Evolutionary conservation across 1,140 invertebrate genomes (phyloP), one percentile per base, ranked within the genome.

Genomic region (Vanessa tameamea): DNA sequence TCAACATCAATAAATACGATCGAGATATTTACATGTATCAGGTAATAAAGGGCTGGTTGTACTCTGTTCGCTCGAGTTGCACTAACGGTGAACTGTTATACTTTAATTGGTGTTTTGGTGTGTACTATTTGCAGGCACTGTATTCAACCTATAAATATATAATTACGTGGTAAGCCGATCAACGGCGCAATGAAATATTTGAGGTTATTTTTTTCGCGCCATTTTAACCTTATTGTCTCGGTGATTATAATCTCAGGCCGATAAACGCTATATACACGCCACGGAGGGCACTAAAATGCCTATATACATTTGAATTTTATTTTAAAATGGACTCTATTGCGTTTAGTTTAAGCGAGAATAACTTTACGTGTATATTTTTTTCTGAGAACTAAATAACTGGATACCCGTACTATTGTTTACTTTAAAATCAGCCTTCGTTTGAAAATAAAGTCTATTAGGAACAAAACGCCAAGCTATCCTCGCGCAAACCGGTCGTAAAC

Each of bases 1-100:
- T 80, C 71, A 87, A 87, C 87, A 84, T 86, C 75, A 78, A 86
- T 87, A 87, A 85, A 88, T 86, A 86, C 51, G n/a, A 55, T 81
- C 63, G 31, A 43, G 48, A 66, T 75, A 75, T 71, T 53, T 73
- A 73, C 72, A 78, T 71, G 69, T 68, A 64, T 72, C 73, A 79
- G 64, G 64, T 79, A 76, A 78, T 69, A 74, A 51, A 73, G 72
- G 76, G 78, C 71, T 83, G 87, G 87, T 69, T 87, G 81, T 87
- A 86, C 86, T 90, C 90, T 91, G 90, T 92, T 90, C 90, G 85
- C 81, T 88, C 65, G 77, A 75, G 85, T 89, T 89, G 86, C 81
- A 86, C 84, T 87, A 87, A 86, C 65, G 77, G 82, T 85, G 81
- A 81, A 76, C 64, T 79, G 78, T 77, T 73, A 57, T 57, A 55